Evolutionary conservation across 2,888 invertebrate genomes (phyloP).

Genomic region (Ophonus ardosiacus): DNA sequence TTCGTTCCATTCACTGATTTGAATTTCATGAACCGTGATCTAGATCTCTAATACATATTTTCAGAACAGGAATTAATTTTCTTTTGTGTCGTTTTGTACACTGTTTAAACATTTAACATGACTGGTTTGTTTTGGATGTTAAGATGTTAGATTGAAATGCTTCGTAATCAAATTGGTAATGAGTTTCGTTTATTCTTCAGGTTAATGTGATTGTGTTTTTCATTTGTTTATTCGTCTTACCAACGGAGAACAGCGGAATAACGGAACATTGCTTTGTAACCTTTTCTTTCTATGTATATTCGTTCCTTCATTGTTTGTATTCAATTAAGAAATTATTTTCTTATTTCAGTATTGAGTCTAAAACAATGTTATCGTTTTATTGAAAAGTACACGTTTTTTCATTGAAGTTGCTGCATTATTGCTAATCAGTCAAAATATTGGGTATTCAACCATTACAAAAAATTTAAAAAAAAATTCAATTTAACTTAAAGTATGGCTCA

Average conservation of each 20-base stretch:
- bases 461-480: too few species aligned
- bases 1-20: slow-evolving; percentile 33
- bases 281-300: background rate
- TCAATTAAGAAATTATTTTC: too few species aligned
- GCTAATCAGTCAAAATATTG: too few species aligned
- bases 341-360: too few species aligned
- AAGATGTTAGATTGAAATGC: background rate
- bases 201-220: background rate
- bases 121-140: background rate
- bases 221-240: background rate
- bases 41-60: slow-evolving; percentile 41
- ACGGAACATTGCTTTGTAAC: background rate
- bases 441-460: too few species aligned
- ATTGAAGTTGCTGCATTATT: too few species aligned
- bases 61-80: slow-evolving; percentile 27
- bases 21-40: slow-evolving; percentile 40
- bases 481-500: too few species aligned
- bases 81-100: slow-evolving; percentile 19
- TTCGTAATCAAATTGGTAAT: background rate
- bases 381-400: too few species aligned
- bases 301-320: background rate
- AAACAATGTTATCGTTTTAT: too few species aligned
- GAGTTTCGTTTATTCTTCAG: slow-evolving; percentile 13
- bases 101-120: background rate
- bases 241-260: background rate